Conservation (phyloP, 2,797 vertebrate species). For the Falco rusticolus region DNA sequence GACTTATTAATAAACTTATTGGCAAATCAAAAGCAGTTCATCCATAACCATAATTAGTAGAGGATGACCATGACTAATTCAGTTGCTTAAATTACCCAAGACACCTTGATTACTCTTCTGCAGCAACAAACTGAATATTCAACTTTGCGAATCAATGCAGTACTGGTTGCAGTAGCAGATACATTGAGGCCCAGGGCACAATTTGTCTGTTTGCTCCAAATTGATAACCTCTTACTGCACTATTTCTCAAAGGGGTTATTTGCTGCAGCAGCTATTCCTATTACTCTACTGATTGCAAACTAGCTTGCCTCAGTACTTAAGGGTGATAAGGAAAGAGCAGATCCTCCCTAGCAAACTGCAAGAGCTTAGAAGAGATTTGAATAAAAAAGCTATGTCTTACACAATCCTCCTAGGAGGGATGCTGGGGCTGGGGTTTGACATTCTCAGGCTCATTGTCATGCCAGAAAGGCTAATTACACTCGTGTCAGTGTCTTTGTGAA, state of each 20-base stretch:
- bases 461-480: background rate
- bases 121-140: constrained; percentile 25
- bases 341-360: background rate
- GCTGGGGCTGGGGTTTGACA: background rate
- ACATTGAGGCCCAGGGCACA: background rate
- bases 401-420: background rate
- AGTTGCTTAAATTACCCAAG: constrained; percentile 23
- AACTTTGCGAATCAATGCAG: background rate
- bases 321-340: background rate
- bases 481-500: background rate
- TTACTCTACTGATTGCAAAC: background rate
- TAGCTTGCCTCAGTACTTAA: background rate
- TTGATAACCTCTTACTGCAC: constrained; percentile 11
- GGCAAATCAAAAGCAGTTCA: constrained; percentile 2
- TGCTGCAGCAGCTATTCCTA: background rate
- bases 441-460: background rate
- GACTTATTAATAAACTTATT: background rate
- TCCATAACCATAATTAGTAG: background rate
- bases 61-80: constrained; percentile 7
- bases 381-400: background rate
- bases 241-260: constrained; percentile 21
- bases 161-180: background rate
- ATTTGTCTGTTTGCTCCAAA: constrained; percentile 14
- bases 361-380: background rate
- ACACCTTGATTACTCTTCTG: background rate